Percentiles rank a stretch among this genome's conserved stretches.
phyloP scores from a whole-genome alignment of 1,140 invertebrate genomes.

The Drosophila kohkoa region DNA sequence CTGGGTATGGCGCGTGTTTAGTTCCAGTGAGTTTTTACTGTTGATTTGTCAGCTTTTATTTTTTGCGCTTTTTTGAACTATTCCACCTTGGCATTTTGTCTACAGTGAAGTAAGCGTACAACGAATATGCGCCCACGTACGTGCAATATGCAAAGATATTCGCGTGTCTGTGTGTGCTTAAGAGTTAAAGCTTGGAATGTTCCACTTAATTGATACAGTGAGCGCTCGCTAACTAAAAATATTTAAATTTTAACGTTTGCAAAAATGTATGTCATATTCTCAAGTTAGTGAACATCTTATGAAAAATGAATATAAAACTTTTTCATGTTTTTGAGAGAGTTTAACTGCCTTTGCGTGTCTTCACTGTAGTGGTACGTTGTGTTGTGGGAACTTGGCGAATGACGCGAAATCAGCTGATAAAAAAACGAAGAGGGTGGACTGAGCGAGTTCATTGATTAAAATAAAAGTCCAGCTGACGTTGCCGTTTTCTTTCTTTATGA shows the following conservation, averaged over 20 bases:
- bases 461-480: conserved; percentile 65
- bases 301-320: too few relatives aligned
- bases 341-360: not conserved
- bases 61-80: conserved; percentile 35
- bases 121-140: not conserved
- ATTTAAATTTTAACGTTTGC: not conserved
- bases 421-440: conserved; percentile 9
- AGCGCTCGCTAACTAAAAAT: not conserved
- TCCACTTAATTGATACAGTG: not conserved
- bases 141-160: not conserved
- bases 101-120: conserved; percentile 14
- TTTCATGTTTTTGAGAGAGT: too few relatives aligned
- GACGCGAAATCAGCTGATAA: conserved; percentile 50
- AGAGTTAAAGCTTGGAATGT: not conserved
- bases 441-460: conserved; percentile 77
- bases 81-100: conserved; percentile 12
- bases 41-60: conserved; percentile 40
- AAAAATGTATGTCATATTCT: too few relatives aligned
- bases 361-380: conserved; percentile 34
- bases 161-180: not conserved
- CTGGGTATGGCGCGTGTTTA: conserved; percentile 66
- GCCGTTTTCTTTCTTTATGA: conserved; percentile 66
- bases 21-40: conserved; percentile 57
- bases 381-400: conserved; percentile 25
- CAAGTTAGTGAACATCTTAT: too few relatives aligned